Evolutionary conservation across 2,888 invertebrate species (phyloP).

Genomic region (Boloria euphrosyne): DNA sequence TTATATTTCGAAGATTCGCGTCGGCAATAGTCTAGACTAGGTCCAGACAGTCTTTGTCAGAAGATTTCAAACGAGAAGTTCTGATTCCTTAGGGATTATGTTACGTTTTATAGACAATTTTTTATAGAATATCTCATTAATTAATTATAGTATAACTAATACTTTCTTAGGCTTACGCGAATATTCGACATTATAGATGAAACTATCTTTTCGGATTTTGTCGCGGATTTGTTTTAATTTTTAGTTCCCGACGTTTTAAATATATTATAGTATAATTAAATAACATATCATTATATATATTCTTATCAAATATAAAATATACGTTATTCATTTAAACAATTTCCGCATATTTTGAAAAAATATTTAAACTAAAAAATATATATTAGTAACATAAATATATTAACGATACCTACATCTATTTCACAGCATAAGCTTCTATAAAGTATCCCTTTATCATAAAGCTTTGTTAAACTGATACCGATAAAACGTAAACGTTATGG

Average conservation of each 20-base stretch:
- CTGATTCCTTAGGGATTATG: slow-evolving; percentile 31
- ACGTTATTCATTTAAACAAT: neutral
- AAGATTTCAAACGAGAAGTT: slow-evolving; percentile 35
- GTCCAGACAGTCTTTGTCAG: slow-evolving; percentile 38
- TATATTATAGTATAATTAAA: neutral
- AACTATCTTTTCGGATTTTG: no score
- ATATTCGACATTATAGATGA: no score
- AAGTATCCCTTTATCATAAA: slow-evolving; percentile 40
- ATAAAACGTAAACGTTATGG: slow-evolving; percentile 60
- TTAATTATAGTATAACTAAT: neutral
- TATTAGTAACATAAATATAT: neutral
- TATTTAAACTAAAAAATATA: neutral
- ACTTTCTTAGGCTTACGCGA: no score
- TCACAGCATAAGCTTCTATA: slow-evolving; percentile 29
- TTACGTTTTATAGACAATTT: slow-evolving; percentile 2
- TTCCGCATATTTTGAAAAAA: no score
- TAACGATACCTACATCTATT: neutral
- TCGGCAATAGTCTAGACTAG: slow-evolving; percentile 36
- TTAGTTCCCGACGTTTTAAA: no score
- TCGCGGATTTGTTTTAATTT: no score
- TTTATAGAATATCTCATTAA: neutral
- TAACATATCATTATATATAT: neutral
- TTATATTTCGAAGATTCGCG: slow-evolving; percentile 28
- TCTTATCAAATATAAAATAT: neutral
- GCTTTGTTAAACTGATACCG: slow-evolving; percentile 53